Evolutionary conservation across 2,113 vertebrate species (phyloP), one percentile per base, ranked within the genome.

Genomic region (Ornithorhynchus anatinus): DNA sequence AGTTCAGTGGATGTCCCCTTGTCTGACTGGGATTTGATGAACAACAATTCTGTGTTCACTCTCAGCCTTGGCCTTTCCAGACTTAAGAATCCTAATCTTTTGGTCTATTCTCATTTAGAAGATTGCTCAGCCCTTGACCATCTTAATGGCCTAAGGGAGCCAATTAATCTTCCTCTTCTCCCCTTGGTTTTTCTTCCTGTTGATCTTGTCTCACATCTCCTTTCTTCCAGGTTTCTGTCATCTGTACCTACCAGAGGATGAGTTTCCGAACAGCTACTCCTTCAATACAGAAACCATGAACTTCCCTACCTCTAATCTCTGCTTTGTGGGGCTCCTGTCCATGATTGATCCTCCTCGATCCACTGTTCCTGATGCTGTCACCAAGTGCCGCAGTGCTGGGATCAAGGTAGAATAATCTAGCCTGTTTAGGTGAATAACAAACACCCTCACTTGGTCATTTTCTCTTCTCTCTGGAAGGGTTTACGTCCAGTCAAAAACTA

Each of bases 331-430:
- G 16, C 93, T 95, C 17, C 45, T 95, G 20, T 95, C 94, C 1
- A 90, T 95, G 93, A 94, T 95, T 0, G 94, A 95, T 42, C 94
- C 94, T 0, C 94, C 94, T 15, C 92, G 94, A 2, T 95, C 94
- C 65, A 95, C 93, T 0, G 94, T 95, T 48, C 94, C 94, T 1
- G 94, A 95, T 0, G 94, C 94, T 0, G 91, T 95, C 60, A 78
- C 88, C 5, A 95, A 95, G 29, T 95, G 94, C 52, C 92, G 94
- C 51, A 94, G 92, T 13, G 94, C 94, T 5, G 94, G 94, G 7
- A 95, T 95, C 81, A 95, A 94, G 92, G 94, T 94, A 60, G 35
- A 84, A 31, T 7, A 32, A 9, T 59, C 20, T 27, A 36, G 11
- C 53, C 8, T 72, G 40, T 67, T 39, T 22, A 33, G 42, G 47